Evolutionary conservation across 2,797 vertebrate species (phyloP).

Genomic region (Fistularia tabacaria): DNA sequence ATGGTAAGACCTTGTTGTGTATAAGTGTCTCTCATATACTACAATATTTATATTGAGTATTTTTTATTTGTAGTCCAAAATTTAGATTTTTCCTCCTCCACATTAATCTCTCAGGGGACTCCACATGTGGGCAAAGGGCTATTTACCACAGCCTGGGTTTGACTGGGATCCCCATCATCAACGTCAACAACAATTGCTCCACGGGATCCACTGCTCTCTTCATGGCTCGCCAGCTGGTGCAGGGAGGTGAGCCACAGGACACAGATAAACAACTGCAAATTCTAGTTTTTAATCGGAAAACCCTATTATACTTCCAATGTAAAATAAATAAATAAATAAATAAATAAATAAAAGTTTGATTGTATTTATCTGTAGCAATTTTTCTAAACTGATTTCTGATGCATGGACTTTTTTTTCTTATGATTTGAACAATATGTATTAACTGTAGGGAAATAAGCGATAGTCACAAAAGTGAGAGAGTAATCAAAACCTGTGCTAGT

Average conservation of each 20-base stretch:
- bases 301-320: not conserved
- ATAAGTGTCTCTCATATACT: not conserved
- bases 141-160: conserved; percentile 93
- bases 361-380: too few species aligned
- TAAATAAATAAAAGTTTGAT: too few species aligned
- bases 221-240: conserved; percentile 86
- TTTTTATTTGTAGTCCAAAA: not conserved
- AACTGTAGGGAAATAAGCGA: not conserved
- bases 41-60: too few species aligned
- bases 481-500: too few species aligned
- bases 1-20: conserved; percentile 72
- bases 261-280: not conserved
- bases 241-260: conserved; percentile 80
- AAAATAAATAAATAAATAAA: too few species aligned
- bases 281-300: not conserved
- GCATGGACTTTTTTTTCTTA: too few species aligned
- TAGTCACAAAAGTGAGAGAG: not conserved
- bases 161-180: conserved; percentile 93
- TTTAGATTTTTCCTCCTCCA: too few species aligned
- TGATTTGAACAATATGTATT: too few species aligned
- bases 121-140: conserved; percentile 89
- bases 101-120: conserved; percentile 80
- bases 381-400: too few species aligned
- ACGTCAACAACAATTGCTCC: conserved; percentile 97
- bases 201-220: conserved; percentile 96